Base-by-base conservation (phyloP, 2,888 invertebrate genomes). In the Petrolisthes manimaculis region DNA sequence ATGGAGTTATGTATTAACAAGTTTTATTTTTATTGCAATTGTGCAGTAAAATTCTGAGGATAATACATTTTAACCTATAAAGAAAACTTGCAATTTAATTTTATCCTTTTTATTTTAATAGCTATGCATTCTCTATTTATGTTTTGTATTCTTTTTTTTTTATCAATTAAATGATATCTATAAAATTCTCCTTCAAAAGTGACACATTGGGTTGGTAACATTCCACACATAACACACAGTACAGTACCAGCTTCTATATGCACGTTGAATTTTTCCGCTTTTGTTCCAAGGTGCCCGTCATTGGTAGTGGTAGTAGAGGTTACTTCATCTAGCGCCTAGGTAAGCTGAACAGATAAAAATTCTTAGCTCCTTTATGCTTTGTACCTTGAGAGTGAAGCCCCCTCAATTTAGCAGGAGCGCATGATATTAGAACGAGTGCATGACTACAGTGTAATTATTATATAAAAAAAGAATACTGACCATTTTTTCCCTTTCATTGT, bases 161-260 rank as follows among this genome's bases (percentile, higher is more conserved):
- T 80, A 9, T 80, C 14, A 61, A 18, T 9, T 61, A 14, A 61
- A 61, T 61, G 67, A 18, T 55, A 21, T 54, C 51, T 53, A 80
- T 80, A 80, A 80, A 53, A 78, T 37, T 24, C 78, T 37, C 71
- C 18, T 14, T 78, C 37, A 69, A 83, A 83, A 74, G 83, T 83
- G 83, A 83, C 83, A 74, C 83, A 88, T 88, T 88, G 88, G 88
- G 88, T 88, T 79, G 79, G 74, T 88, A 88, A 88, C 88, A 88
- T 84, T 88, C 88, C 88, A 88, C 88, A 88, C 88, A 88, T 83
- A 87, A 83, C 83, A 83, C 88, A 88, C 88, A 88, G 84, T 88
- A 84, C 83, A 88, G 88, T 88, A 84, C 74, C 69, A 83, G 88
- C 84, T 88, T 87, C 67, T 61, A 61, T 18, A 18, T 84, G 83